A percentile compares a stretch with the other conserved stretches of the same genome.
phyloP scores from a whole-genome alignment of 1,140 invertebrate species.

The Penaeus vannamei region DNA sequence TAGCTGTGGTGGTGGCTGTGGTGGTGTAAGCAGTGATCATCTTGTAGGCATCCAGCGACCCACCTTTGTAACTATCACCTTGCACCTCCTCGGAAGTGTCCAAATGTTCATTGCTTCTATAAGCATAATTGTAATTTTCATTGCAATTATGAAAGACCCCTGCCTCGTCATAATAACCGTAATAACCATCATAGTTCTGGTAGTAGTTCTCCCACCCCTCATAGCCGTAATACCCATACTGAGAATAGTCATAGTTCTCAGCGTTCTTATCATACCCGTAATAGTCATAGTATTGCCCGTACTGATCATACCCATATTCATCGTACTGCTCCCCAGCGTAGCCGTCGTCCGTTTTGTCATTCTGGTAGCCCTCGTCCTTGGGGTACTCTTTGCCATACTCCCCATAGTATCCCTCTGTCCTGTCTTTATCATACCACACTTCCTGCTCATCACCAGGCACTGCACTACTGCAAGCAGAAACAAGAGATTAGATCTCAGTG shows the following conservation, averaged over 20 bases:
- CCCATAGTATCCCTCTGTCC: constrained; percentile 55
- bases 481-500: too few relatives aligned
- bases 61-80: constrained; percentile 41
- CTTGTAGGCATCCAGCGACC: constrained; percentile 29
- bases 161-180: constrained; percentile 74
- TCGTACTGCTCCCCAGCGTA: constrained; percentile 60
- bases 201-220: constrained; percentile 68
- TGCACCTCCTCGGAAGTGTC: constrained; percentile 43
- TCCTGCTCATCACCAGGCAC: constrained; percentile 42
- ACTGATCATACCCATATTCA: constrained; percentile 58
- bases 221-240: constrained; percentile 66
- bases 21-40: constrained; percentile 50
- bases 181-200: constrained; percentile 70
- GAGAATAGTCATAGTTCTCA: constrained; percentile 64
- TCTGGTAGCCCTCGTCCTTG: constrained; percentile 60
- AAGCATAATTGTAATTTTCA: constrained; percentile 81
- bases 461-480: too few relatives aligned
- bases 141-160: constrained; percentile 74
- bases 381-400: constrained; percentile 51
- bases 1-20: constrained; percentile 58
- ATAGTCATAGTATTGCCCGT: constrained; percentile 60
- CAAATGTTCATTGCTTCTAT: constrained; percentile 78
- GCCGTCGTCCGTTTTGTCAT: constrained; percentile 64
- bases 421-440: constrained; percentile 51
- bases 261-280: constrained; percentile 64